Percentiles rank a stretch among this genome's conserved stretches.
These are phyloP conservation scores for Acanthosepion lycidas DNA, from an alignment of 2,888 invertebrate genomes.

Conservation along the genomic window DNA sequence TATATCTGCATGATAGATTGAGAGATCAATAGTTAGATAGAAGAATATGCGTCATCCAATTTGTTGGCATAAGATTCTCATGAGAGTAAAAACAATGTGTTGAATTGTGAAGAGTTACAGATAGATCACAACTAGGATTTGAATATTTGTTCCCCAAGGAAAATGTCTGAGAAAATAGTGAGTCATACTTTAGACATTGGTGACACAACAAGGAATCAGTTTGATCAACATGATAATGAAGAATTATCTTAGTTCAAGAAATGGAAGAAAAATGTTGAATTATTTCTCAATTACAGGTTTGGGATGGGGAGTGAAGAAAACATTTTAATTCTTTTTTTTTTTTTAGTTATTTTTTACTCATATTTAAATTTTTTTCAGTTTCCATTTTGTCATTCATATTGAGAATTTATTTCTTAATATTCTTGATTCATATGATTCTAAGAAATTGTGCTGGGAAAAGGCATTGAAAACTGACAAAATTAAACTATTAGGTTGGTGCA, in stretches of 20 bases:
- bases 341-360: no score
- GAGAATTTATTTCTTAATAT: no score
- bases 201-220: not conserved
- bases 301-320: no score
- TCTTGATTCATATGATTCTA: no score
- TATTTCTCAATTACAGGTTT: not conserved
- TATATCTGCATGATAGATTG: not conserved
- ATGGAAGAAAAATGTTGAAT: not conserved
- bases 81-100: not conserved
- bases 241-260: not conserved
- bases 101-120: not conserved
- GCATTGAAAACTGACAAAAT: no score
- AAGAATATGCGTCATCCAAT: not conserved
- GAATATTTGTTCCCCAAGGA: not conserved
- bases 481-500: no score
- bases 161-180: constrained; percentile 2
- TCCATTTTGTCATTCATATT: no score
- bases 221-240: not conserved
- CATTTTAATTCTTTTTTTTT: no score
- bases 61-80: constrained; percentile 4
- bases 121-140: not conserved
- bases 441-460: no score
- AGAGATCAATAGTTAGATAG: not conserved
- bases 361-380: no score
- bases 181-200: not conserved